Evolutionary conservation across 2,888 invertebrate species (phyloP).

Genomic region (Ophion ventricosus): DNA sequence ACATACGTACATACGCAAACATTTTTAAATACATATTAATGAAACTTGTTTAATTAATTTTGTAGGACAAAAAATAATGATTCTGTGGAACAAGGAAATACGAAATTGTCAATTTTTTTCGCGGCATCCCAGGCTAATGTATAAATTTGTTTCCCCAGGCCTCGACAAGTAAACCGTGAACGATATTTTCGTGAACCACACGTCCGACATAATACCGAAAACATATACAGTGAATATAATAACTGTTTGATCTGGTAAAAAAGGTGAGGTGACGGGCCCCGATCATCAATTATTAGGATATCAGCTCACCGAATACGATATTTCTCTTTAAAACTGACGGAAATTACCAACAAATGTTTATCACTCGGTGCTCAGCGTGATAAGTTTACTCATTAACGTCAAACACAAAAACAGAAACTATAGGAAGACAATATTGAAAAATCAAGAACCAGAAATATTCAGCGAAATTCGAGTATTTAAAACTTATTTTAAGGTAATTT

Average conservation of each 20-base stretch:
- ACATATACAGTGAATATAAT: background rate
- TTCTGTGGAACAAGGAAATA: background rate
- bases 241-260: constrained; percentile 11
- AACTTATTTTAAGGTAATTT: no score
- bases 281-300: background rate
- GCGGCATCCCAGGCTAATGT: background rate
- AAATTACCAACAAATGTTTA: no score
- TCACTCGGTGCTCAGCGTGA: no score
- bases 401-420: no score
- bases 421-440: no score
- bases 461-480: no score
- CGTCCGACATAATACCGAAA: constrained; percentile 11
- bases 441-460: no score
- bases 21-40: no score
- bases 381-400: no score
- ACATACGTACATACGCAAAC: no score
- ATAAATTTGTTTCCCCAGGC: constrained; percentile 21
- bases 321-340: background rate
- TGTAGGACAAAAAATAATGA: no score
- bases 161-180: background rate
- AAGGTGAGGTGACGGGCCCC: background rate
- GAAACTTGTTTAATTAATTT: no score
- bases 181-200: constrained; percentile 22
- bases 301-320: background rate
- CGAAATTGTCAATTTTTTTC: constrained; percentile 14